Conservation (phyloP, 2,888 invertebrate species). For the Caradrina clavipalpis region DNA sequence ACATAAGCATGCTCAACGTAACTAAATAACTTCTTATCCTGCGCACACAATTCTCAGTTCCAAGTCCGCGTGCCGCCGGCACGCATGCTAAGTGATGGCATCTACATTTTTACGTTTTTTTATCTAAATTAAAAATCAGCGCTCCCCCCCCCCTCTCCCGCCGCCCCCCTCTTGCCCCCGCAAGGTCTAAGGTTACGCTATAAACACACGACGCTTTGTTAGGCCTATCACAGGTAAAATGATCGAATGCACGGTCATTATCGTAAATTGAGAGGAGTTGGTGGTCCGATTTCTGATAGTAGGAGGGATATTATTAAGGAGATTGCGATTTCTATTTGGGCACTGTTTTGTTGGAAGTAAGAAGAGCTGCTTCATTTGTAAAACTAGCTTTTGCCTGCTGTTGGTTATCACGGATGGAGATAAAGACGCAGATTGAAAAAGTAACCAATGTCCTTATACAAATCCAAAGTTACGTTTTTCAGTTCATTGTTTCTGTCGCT, state of each 20-base stretch:
- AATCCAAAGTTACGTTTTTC: no score
- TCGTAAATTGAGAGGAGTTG: slow-evolving; percentile 28
- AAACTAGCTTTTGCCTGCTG: no score
- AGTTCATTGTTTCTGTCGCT: no score
- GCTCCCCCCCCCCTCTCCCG: slow-evolving; percentile 57
- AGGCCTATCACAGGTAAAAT: slow-evolving; percentile 43
- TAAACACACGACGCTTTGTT: slow-evolving; percentile 61
- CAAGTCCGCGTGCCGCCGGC: slow-evolving; percentile 52
- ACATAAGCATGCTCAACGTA: slow-evolving; percentile 1
- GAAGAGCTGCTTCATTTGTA: no score
- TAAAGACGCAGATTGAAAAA: no score
- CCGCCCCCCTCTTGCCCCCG: slow-evolving; percentile 30
- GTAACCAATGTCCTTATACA: no score
- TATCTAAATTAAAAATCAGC: slow-evolving; percentile 86
- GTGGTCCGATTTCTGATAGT: slow-evolving; percentile 36
- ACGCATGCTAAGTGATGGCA: slow-evolving; percentile 75
- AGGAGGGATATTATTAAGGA: not conserved
- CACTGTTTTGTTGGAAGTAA: not conserved
- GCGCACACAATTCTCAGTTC: not conserved
- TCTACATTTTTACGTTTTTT: slow-evolving; percentile 75
- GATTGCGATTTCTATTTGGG: slow-evolving; percentile 12
- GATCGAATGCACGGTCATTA: slow-evolving; percentile 41
- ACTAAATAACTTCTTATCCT: slow-evolving; percentile 54
- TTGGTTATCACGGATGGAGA: no score
- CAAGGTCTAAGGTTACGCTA: slow-evolving; percentile 74